Evolutionary conservation across 2,797 vertebrate genomes (phyloP).

Genomic region (Notolabrus celidotus): DNA sequence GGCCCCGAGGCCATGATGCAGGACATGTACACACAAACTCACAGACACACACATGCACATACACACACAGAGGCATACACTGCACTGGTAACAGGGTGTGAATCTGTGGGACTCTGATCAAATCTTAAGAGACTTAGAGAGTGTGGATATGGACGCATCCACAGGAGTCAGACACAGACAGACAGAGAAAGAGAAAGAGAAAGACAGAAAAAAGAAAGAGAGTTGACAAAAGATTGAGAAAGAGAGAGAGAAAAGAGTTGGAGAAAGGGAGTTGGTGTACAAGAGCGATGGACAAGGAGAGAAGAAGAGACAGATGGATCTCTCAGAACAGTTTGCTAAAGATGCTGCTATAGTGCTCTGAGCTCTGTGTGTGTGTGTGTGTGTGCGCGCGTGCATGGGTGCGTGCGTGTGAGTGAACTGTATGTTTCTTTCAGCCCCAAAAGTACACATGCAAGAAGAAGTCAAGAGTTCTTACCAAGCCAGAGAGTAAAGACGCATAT

Average conservation of each 20-base stretch:
- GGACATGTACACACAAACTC: slow-evolving; percentile 29
- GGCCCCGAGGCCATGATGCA: slow-evolving; percentile 68
- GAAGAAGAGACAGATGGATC: slow-evolving; percentile 27
- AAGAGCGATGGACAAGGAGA: slow-evolving; percentile 16
- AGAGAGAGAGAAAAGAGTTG: slow-evolving; percentile 7
- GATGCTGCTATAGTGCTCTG: slow-evolving; percentile 16
- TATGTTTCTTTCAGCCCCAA: slow-evolving; percentile 12
- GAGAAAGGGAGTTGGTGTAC: slow-evolving; percentile 8
- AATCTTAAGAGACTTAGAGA: slow-evolving; percentile 37
- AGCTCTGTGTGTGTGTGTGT: slow-evolving; percentile 20
- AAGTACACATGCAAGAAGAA: slow-evolving; percentile 13
- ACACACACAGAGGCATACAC: too few species aligned
- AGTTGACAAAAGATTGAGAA: background rate
- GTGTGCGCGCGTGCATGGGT: too few species aligned
- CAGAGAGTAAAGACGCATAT: background rate
- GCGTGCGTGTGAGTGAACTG: slow-evolving; percentile 6
- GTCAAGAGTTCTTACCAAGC: slow-evolving; percentile 25
- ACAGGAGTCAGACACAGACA: slow-evolving; percentile 34
- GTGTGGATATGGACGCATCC: slow-evolving; percentile 36
- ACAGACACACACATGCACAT: slow-evolving; percentile 19
- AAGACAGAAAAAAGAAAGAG: background rate
- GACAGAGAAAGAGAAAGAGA: slow-evolving; percentile 5
- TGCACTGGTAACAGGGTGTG: slow-evolving; percentile 39
- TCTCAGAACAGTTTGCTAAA: slow-evolving; percentile 34
- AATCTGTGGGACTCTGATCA: slow-evolving; percentile 46